Conservation (phyloP, 1,140 invertebrate species). For the Diuraphis noxia region DNA sequence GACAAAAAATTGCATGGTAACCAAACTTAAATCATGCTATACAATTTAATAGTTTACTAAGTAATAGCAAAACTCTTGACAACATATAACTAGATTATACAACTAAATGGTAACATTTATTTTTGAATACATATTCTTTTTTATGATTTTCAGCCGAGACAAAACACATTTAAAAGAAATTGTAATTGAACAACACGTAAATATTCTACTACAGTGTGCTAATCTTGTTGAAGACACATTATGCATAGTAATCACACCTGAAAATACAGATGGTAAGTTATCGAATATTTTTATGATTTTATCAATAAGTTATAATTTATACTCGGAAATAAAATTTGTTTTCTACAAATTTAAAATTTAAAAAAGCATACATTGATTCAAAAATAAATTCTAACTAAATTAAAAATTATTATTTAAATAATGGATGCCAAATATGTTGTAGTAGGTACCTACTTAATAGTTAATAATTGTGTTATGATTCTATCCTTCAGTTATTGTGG, state of each 20-base stretch:
- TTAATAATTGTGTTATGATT: slow-evolving; percentile 14
- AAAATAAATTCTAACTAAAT: not conserved
- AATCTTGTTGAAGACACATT: slow-evolving; percentile 60
- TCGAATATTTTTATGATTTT: not conserved
- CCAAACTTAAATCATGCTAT: not conserved
- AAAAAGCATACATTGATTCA: not conserved
- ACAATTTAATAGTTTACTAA: not conserved
- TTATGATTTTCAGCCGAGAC: slow-evolving; percentile 68
- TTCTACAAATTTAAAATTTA: not conserved
- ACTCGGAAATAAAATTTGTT: not conserved
- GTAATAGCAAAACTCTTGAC: not conserved
- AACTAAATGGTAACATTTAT: not conserved
- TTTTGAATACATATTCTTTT: not conserved
- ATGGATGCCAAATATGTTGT: not conserved
- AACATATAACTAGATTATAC: not conserved
- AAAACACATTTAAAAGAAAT: slow-evolving; percentile 73
- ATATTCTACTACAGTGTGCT: slow-evolving; percentile 68
- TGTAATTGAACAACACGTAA: slow-evolving; percentile 70
- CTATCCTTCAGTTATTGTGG: slow-evolving; percentile 67
- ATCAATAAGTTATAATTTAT: not conserved
- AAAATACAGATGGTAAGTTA: slow-evolving; percentile 47
- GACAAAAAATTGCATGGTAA: too few relatives aligned
- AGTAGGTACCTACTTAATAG: not conserved
- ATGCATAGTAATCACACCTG: slow-evolving; percentile 32
- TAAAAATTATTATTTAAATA: not conserved